Base-by-base conservation (phyloP, 2,113 vertebrate species). In the Neomonachus schauinslandi region DNA sequence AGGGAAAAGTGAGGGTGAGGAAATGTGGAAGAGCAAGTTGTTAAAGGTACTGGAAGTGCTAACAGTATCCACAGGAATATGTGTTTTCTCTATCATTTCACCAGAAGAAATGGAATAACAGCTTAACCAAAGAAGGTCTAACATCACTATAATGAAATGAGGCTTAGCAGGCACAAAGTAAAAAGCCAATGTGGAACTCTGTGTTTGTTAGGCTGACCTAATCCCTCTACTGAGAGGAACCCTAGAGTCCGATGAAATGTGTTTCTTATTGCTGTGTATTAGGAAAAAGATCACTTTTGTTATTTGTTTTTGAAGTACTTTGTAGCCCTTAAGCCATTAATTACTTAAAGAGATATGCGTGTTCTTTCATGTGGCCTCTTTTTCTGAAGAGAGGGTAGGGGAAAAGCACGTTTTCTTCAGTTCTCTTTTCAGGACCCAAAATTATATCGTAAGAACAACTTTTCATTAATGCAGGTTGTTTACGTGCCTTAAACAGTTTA, bases 371-470 rank as follows among this genome's bases (percentile, higher is more conserved):
- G 16, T 84, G 74, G 11, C 39, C 11, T 72, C 46, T 89, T 90
- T 94, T 85, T 53, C 74, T 72, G 18, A 93, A 55, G 24, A 57
- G 16, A 88, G 2, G 18, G 31, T 79, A 71, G 42, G 36, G 67
- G 2, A 2, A 90, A 95, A 91, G 79, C 42, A 36, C 1, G 7
- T 89, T 90, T 86, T 85, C 80, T 89, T 76, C 21, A 72, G 21
- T n/a, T 94, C 53, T 77, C 22, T 88, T 79, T 63, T 84, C 59
- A 61, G 71, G 61, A 91, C 36, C 89, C 24, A 89, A 24, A 91
- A 81, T 76, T 89, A 94, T 67, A 65, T 89, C 49, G 5, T 79
- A 81, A 96, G 53, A 94, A 84, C 24, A 76, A 92, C 22, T 95
- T 96, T 93, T 72, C 59, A 81, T 51, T 85, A 91, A 85, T 51